A percentile compares a stretch with the other conserved stretches of the same genome.
Evolutionary conservation across 2,113 vertebrate genomes (phyloP).

Genomic region (Anguilla japonica): DNA sequence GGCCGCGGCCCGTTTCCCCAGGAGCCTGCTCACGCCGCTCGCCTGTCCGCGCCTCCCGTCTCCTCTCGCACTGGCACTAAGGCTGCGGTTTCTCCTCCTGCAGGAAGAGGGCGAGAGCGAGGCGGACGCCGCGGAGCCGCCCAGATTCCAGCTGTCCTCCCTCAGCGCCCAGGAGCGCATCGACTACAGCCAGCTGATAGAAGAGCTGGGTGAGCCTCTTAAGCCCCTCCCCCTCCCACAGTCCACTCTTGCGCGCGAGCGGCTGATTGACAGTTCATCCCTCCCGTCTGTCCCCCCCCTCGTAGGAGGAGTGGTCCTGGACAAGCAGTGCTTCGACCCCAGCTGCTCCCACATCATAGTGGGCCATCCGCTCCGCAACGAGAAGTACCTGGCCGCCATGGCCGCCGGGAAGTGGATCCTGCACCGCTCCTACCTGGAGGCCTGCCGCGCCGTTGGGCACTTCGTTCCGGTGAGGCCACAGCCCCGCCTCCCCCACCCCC

Average conservation of each 20-base stretch:
- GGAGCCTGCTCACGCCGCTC: background rate
- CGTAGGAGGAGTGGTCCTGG: conserved; percentile 84
- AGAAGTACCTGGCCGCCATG: conserved; percentile 94
- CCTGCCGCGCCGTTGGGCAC: conserved; percentile 75
- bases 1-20: background rate
- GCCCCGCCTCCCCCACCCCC: background rate
- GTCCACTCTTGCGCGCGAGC: background rate
- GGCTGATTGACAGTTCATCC: background rate
- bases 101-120: conserved; percentile 53
- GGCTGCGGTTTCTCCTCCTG: conserved; percentile 29
- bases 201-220: conserved; percentile 84
- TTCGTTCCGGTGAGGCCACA: conserved; percentile 77
- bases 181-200: conserved; percentile 93
- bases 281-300: background rate
- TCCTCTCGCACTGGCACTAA: background rate
- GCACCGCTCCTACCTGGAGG: conserved; percentile 93
- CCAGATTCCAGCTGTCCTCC: conserved; percentile 91
- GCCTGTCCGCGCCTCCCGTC: background rate
- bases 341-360: conserved; percentile 94
- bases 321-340: conserved; percentile 92
- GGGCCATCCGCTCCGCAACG: conserved; percentile 90
- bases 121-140: conserved; percentile 61
- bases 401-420: conserved; percentile 98
- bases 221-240: background rate
- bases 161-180: conserved; percentile 94